phyloP scores from a whole-genome alignment of 2,113 vertebrate species.

The Aspiorhynchus laticeps region DNA sequence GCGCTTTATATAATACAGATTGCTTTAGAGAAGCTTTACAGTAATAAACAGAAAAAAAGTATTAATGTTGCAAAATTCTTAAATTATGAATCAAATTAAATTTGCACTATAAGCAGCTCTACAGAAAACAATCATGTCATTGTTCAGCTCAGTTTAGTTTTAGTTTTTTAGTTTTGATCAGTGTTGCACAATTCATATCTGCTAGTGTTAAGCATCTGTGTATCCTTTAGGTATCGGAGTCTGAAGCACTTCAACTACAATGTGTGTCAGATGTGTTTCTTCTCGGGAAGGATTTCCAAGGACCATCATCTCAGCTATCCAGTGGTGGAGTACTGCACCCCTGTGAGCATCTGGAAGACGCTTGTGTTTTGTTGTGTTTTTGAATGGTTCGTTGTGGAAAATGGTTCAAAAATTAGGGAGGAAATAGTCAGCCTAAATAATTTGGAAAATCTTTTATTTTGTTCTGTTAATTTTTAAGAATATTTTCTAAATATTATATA shows the following conservation, averaged over 20 bases:
- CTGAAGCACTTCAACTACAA: conserved; percentile 89
- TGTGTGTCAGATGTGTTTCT: conserved; percentile 87
- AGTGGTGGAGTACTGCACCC: conserved; percentile 89
- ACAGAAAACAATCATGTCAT: neutral
- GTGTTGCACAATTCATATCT: neutral
- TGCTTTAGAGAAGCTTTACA: neutral
- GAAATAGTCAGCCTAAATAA: neutral
- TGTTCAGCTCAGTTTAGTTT: neutral
- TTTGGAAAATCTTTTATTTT: neutral
- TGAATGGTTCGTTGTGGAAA: neutral
- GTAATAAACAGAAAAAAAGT: neutral
- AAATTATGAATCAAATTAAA: neutral
- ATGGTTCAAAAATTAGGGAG: neutral
- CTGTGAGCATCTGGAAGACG: conserved; percentile 73
- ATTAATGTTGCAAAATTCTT: neutral
- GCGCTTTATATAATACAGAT: neutral
- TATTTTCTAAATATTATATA: too few species aligned
- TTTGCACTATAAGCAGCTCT: neutral
- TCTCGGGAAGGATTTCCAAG: conserved; percentile 84
- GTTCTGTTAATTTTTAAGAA: too few species aligned
- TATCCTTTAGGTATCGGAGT: conserved; percentile 79
- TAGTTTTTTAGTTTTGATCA: neutral
- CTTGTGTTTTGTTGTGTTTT: neutral
- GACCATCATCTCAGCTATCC: conserved; percentile 85
- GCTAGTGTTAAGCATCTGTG: neutral